Conservation (phyloP, 1,140 invertebrate species). For the Bilobella aurantiaca region DNA sequence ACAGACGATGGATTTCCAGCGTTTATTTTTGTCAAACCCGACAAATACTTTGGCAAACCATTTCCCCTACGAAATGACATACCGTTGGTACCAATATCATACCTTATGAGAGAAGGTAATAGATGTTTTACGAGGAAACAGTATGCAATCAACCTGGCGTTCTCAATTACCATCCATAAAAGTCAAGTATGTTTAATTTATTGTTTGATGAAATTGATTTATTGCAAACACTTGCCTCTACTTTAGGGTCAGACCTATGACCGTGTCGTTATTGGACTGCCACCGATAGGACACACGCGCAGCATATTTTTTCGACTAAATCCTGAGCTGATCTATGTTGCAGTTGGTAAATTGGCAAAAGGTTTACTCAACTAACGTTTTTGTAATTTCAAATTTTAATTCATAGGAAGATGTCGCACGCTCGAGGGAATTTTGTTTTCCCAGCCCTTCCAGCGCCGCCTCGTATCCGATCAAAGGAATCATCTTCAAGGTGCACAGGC, state of each 20-base stretch:
- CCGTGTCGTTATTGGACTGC: neutral
- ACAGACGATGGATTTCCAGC: neutral
- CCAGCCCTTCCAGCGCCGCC: too few relatives aligned
- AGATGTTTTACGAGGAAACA: neutral
- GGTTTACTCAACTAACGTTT: too few relatives aligned
- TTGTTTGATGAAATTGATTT: neutral
- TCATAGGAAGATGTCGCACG: too few relatives aligned
- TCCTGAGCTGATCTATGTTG: neutral
- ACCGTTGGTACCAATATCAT: neutral
- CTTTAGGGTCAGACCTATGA: neutral
- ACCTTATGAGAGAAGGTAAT: neutral
- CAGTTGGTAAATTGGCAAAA: too few relatives aligned
- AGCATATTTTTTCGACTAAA: neutral
- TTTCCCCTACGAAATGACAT: neutral
- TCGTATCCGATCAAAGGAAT: too few relatives aligned
- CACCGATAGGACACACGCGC: neutral
- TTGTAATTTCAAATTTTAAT: too few relatives aligned
- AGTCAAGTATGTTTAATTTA: neutral
- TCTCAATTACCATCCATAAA: neutral
- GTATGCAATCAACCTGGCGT: neutral
- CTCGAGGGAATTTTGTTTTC: too few relatives aligned
- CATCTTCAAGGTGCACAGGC: too few relatives aligned
- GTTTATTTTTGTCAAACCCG: neutral
- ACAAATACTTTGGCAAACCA: neutral
- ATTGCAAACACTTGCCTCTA: neutral